Base-by-base conservation (phyloP, 2,888 invertebrate species). In the Acleris emargana region DNA sequence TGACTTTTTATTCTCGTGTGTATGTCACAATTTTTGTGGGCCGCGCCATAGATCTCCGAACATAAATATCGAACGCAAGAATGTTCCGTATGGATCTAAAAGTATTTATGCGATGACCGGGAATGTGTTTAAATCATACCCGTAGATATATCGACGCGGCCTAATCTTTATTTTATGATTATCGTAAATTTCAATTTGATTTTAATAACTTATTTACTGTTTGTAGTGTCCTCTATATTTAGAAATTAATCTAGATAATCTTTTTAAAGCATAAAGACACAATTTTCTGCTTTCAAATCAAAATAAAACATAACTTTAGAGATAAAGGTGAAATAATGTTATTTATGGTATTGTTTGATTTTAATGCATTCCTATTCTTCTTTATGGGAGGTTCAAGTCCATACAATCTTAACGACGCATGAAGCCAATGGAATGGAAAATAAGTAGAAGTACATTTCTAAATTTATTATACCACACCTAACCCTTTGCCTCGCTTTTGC, bases 201-300 rank as follows among this genome's bases (percentile, higher is more conserved):
- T 87, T 89, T 89, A 89, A 90, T 89, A 87, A 88, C 88, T 88
- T 88, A 89, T 87, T 89, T 86, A 86, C 81, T 79, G 81, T 79
- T 82, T 79, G 76, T 79, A 70, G 69, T 76, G 73, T 80, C 72
- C 70, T 68, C 67, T 72, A 74, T 78, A 80, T 82, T 78, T 78
- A 76, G 81, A 79, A 83, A 85, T 83, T 82, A 84, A 85, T 86
- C 81, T 81, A 81, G 70, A 78, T 83, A 82, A 84, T 86, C 82
- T 78, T 74, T 77, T 80, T 73, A 75, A 74, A 75, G 71, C 75
- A 75, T 77, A 72, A 71, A 74, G 69, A 74, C 72, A 79, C 76
- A 72, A 77, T 79, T 80, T 79, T 75, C 69, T 70, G 66, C 67
- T 72, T 76, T 75, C 78, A 77, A 78, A 82, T 75, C 78, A 77